A percentile compares a stretch with the other conserved stretches of the same genome.
Conservation (phyloP, 1,140 invertebrate species). For the Sweltsa coloradensis region DNA sequence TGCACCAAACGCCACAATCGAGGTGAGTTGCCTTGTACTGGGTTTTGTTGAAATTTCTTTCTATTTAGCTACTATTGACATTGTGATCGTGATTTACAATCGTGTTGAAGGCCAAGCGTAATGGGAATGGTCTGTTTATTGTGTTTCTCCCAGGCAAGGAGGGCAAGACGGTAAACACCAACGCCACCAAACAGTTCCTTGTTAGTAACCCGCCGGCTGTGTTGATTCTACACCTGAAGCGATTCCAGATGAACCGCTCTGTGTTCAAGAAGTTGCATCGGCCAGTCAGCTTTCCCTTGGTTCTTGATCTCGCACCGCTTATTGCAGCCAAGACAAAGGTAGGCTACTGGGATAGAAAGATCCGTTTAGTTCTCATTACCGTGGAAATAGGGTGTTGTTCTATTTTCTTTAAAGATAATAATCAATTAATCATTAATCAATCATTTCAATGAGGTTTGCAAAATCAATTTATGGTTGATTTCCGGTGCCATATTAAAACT, state of each 20-base stretch:
- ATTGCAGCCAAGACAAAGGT: conserved; percentile 65
- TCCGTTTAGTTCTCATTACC: background rate
- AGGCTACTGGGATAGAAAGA: conserved; percentile 6
- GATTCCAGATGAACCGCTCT: conserved; percentile 60
- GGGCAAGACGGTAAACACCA: conserved; percentile 70
- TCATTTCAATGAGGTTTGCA: background rate
- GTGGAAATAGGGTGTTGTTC: background rate
- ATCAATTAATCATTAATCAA: background rate
- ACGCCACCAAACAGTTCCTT: conserved; percentile 84
- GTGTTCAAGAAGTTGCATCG: conserved; percentile 67
- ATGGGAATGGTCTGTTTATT: background rate
- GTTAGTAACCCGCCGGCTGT: conserved; percentile 83
- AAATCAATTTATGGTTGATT: background rate
- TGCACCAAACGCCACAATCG: conserved; percentile 64
- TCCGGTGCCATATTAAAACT: background rate
- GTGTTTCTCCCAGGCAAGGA: conserved; percentile 28
- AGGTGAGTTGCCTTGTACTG: conserved; percentile 29
- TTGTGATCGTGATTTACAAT: background rate
- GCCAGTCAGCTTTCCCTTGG: conserved; percentile 74
- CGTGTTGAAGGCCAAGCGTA: background rate
- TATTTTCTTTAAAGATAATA: background rate
- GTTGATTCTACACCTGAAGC: conserved; percentile 87
- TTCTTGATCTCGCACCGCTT: conserved; percentile 82
- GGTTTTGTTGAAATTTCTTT: background rate
- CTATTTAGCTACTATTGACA: background rate